Evolutionary conservation across 2,888 invertebrate genomes (phyloP).

Genomic region (Ypsolopha scabrella): DNA sequence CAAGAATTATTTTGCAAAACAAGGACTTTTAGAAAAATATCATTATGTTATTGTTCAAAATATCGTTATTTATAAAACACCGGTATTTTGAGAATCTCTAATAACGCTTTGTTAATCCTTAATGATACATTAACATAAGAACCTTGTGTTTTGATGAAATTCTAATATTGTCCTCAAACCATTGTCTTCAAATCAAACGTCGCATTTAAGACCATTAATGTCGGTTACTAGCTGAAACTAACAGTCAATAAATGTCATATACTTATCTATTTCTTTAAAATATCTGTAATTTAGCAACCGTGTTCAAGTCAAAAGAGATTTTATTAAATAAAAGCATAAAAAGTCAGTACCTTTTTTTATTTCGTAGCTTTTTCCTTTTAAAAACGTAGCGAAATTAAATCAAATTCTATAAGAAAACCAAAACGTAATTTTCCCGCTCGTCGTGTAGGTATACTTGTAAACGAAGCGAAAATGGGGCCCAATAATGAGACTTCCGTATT

Average conservation of each 20-base stretch:
- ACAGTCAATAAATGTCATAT: constrained; percentile 54
- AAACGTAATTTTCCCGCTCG: constrained; percentile 23
- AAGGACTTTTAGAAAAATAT: not conserved
- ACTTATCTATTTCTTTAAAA: constrained; percentile 39
- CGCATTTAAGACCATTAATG: too few relatives aligned
- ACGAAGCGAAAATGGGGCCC: constrained; percentile 13
- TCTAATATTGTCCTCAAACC: not conserved
- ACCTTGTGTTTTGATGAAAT: not conserved
- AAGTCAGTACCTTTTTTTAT: constrained; percentile 23
- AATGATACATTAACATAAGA: not conserved
- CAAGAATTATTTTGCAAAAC: not conserved
- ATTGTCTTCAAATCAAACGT: not conserved
- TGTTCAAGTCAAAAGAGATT: constrained; percentile 70
- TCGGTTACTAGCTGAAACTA: too few relatives aligned
- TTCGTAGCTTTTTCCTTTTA: constrained; percentile 3
- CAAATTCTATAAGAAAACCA: constrained; percentile 12
- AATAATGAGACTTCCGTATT: constrained; percentile 25
- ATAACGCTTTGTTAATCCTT: not conserved
- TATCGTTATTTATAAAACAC: not conserved
- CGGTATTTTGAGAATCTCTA: not conserved
- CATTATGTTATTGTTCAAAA: not conserved
- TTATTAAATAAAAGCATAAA: constrained; percentile 61
- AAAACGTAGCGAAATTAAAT: not conserved
- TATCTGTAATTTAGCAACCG: constrained; percentile 70
- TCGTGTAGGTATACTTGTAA: not conserved